These are phyloP conservation scores for Hemibagrus wyckioides DNA, from an alignment of 2,113 vertebrate genomes.

Conservation along the genomic window DNA sequence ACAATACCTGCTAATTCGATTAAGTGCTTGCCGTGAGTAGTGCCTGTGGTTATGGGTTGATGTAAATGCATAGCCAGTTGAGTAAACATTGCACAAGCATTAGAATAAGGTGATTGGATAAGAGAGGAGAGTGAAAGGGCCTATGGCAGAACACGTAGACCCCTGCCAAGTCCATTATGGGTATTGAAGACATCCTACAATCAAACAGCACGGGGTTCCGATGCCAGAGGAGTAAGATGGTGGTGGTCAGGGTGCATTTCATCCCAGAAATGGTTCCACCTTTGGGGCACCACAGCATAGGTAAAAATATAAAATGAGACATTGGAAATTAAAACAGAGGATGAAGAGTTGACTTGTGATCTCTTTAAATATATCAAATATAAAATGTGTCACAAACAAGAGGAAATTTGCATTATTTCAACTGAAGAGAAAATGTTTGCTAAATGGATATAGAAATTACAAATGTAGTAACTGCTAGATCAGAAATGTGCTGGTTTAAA, in stretches of 20 bases:
- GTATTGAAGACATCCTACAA: conserved; percentile 72
- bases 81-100: conserved; percentile 75
- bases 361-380: not conserved
- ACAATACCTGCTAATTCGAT: conserved; percentile 79
- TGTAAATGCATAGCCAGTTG: conserved; percentile 75
- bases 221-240: conserved; percentile 48
- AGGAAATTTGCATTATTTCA: not conserved
- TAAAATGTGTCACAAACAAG: not conserved
- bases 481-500: not conserved
- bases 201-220: conserved; percentile 58
- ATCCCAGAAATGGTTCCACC: conserved; percentile 67
- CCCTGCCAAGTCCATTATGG: conserved; percentile 77
- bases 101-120: conserved; percentile 79
- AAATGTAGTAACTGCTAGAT: not conserved
- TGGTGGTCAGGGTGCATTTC: conserved; percentile 56
- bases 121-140: conserved; percentile 66
- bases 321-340: not conserved
- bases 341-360: conserved; percentile 34
- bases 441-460: not conserved
- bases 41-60: conserved; percentile 66
- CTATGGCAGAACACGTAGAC: conserved; percentile 55
- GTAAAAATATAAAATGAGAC: conserved; percentile 69
- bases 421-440: not conserved
- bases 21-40: conserved; percentile 67
- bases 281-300: conserved; percentile 50